Evolutionary conservation across 1,140 invertebrate genomes (phyloP), one percentile per base, ranked within the genome.

Genomic region (Thaumatotibia leucotreta): DNA sequence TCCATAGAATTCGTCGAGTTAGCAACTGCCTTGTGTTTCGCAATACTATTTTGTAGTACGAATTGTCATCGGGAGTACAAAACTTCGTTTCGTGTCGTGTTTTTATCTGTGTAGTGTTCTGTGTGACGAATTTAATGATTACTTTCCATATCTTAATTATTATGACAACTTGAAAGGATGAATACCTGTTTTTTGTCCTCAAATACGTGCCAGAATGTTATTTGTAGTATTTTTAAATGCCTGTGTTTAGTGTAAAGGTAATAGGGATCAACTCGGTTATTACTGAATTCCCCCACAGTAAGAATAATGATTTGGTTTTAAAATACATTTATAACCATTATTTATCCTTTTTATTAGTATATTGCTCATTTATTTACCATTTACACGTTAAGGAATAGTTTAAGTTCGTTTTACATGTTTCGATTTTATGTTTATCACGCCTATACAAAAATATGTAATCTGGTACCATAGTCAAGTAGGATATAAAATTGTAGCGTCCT

Each of bases 291-390:
- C 76, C 74, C 74, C 61, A 23, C 64, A 68, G 52, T 67, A 67
- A 74, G 69, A 74, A 69, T 79, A 73, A 77, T 70, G 69, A 84
- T 88, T 84, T 86, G 84, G 84, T 86, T 88, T 77, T 83, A 73
- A 79, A 80, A 14, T 29, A 58, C 27, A 80, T 68, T 45, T 83
- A 79, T 77, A 79, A 84, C 80, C 82, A 83, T 83, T 84, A 85
- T 86, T 88, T 89, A 86, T 86, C 82, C 76, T 68, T 74, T 73
- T 78, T 75, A 82, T 87, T 83, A 82, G 69, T 84, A 76, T 86
- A 88, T 87, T 88, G 88, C 85, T 89, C 86, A 88, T 88, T 85
- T 79, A 86, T 89, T 83, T 89, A 90, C 84, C 84, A 86, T 84
- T 86, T 83, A 84, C 75, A 80, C 76, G 67, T 80, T 88, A 83